Evolutionary conservation across 1,140 invertebrate genomes (phyloP).

Genomic region (Drosophila athabasca): DNA sequence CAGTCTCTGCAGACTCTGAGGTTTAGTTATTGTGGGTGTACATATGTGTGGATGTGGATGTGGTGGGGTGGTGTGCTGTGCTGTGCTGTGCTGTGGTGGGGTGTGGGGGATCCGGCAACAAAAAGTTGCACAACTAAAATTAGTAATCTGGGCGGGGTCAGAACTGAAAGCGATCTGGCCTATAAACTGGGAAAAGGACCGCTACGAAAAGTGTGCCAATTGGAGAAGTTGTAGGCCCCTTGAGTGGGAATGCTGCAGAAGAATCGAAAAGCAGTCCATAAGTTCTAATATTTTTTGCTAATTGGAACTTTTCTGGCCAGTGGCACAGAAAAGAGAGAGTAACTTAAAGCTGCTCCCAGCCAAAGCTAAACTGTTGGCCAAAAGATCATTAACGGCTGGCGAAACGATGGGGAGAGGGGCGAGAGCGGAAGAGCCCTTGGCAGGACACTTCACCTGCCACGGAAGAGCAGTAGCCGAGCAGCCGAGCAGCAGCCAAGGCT

Average conservation of each 20-base stretch:
- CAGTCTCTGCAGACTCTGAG: slow-evolving; percentile 56
- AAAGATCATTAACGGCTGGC: slow-evolving; percentile 65
- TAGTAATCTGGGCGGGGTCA: slow-evolving; percentile 49
- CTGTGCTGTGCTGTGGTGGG: not conserved
- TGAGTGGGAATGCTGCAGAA: too few species aligned
- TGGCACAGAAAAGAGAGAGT: slow-evolving; percentile 26
- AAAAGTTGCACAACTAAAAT: slow-evolving; percentile 63
- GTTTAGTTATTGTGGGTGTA: slow-evolving; percentile 67
- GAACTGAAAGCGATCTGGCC: slow-evolving; percentile 48
- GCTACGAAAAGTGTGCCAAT: slow-evolving; percentile 62
- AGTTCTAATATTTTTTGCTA: slow-evolving; percentile 32
- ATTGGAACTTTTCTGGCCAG: slow-evolving; percentile 29
- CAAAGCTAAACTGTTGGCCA: slow-evolving; percentile 48
- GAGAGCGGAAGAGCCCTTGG: slow-evolving; percentile 5
- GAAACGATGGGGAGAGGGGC: slow-evolving; percentile 14
- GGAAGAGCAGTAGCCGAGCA: slow-evolving; percentile 6
- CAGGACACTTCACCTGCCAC: slow-evolving; percentile 56
- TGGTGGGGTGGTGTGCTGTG: not conserved
- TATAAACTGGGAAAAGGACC: slow-evolving; percentile 32
- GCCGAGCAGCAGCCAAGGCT: too few species aligned
- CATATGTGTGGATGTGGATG: too few species aligned
- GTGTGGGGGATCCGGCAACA: slow-evolving; percentile 30
- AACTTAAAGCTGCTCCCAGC: slow-evolving; percentile 19
- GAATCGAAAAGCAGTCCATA: slow-evolving; percentile 30
- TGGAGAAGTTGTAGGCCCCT: slow-evolving; percentile 55